Percentiles rank a stretch among this genome's conserved stretches.
Evolutionary conservation across 2,888 invertebrate species (phyloP).

Genomic region (Ephialtes manifestator): DNA sequence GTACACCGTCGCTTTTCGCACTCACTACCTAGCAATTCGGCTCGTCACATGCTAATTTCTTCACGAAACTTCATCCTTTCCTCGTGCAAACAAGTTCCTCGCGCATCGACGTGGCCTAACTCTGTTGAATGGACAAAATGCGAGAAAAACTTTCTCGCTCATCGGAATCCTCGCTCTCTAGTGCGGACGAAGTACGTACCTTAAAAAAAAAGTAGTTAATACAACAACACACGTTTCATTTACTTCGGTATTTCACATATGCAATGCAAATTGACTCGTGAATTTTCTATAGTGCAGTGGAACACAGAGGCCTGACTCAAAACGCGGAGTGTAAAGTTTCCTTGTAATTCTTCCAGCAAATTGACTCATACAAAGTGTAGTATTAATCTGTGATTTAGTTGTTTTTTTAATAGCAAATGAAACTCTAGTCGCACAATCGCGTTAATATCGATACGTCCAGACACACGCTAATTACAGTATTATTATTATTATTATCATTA

Average conservation of each 20-base stretch:
- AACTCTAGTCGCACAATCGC: neutral
- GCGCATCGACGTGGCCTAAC: conserved; percentile 21
- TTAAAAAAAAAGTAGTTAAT: conserved; percentile 15
- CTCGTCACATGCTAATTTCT: neutral
- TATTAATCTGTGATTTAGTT: conserved; percentile 66
- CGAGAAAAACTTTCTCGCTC: conserved; percentile 8
- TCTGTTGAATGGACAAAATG: conserved; percentile 29
- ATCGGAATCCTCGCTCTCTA: neutral
- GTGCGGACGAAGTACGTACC: conserved; percentile 49
- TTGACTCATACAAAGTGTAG: conserved; percentile 51
- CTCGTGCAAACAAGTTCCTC: conserved; percentile 17
- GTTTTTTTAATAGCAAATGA: conserved; percentile 11
- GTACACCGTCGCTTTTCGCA: neutral
- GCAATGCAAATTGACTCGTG: neutral
- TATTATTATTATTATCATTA: conserved; percentile 25
- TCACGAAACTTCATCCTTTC: conserved; percentile 13
- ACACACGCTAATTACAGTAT: conserved; percentile 1
- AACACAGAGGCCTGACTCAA: conserved; percentile 6
- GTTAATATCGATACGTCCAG: conserved; percentile 24
- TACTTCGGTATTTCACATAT: neutral
- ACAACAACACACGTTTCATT: neutral
- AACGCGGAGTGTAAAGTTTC: neutral
- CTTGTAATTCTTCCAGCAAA: conserved; percentile 28
- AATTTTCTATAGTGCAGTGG: conserved; percentile 24
- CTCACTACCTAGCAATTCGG: neutral